Conservation (phyloP, 1,140 invertebrate species). For the Dendrolimus punctatus region DNA sequence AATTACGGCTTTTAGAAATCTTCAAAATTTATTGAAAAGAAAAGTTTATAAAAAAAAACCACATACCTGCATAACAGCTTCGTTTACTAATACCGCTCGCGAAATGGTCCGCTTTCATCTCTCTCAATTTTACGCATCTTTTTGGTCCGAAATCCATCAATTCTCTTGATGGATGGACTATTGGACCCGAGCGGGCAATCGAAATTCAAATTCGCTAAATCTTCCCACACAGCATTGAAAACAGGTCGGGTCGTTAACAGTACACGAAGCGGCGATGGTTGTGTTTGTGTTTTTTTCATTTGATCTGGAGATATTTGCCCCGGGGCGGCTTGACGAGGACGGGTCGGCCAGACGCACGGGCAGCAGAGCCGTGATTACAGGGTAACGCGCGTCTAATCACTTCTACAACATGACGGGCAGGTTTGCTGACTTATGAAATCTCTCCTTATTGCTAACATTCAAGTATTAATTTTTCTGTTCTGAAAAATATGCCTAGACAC, state of each 20-base stretch:
- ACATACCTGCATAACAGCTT: conserved; percentile 33
- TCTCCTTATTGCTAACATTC: too few species aligned
- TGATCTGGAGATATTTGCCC: conserved; percentile 56
- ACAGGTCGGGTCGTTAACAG: conserved; percentile 65
- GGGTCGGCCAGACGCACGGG: conserved; percentile 59
- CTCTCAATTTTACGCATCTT: conserved; percentile 41
- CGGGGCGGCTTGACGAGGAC: conserved; percentile 23
- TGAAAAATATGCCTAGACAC: too few species aligned
- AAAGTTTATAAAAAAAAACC: too few species aligned
- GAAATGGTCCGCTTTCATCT: conserved; percentile 59
- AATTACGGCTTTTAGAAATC: too few species aligned
- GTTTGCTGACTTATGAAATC: too few species aligned
- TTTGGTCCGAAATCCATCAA: conserved; percentile 68
- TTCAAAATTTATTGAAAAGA: too few species aligned
- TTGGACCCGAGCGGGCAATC: conserved; percentile 44
- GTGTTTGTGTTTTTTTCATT: conserved; percentile 55
- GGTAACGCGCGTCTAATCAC: conserved; percentile 58
- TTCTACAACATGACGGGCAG: conserved; percentile 32
- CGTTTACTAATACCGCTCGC: conserved; percentile 52
- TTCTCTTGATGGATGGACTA: conserved; percentile 64
- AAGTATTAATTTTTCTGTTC: too few species aligned
- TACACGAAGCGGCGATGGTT: conserved; percentile 42
- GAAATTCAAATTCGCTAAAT: conserved; percentile 70
- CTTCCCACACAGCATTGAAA: conserved; percentile 62
- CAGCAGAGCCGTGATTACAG: conserved; percentile 64